These are phyloP conservation scores for Anhinga rufa DNA, from an alignment of 2,113 vertebrate genomes.

Conservation along the genomic window DNA sequence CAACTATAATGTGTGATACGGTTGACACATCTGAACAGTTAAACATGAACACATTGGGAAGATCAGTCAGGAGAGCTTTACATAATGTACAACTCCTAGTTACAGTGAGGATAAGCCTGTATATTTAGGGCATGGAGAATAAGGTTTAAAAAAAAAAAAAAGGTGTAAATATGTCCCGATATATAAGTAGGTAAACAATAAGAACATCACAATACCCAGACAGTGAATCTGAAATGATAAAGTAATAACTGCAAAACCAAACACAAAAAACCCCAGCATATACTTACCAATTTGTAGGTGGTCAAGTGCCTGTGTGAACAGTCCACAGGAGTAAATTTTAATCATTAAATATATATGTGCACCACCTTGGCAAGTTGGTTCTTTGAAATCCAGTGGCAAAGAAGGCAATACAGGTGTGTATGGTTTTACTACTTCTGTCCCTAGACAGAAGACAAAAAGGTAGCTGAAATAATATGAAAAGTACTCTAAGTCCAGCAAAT, in stretches of 20 bases:
- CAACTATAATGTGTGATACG: not conserved
- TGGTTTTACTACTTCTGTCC: conserved; percentile 85
- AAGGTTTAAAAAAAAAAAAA: not conserved
- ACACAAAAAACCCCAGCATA: not conserved
- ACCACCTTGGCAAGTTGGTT: conserved; percentile 23
- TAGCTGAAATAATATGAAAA: not conserved
- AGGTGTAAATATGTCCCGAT: fast-evolving
- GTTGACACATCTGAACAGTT: not conserved
- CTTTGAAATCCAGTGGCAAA: conserved; percentile 68
- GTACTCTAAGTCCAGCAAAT: not conserved
- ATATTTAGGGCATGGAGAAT: not conserved
- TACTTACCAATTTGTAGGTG: conserved; percentile 80
- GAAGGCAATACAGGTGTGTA: conserved; percentile 85
- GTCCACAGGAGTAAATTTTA: conserved; percentile 88
- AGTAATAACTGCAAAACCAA: not conserved
- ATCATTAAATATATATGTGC: conserved; percentile 87
- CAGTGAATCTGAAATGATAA: not conserved
- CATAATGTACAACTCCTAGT: not conserved
- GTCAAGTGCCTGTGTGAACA: conserved; percentile 83
- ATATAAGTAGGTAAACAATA: not conserved
- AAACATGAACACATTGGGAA: not conserved
- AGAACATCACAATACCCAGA: not conserved
- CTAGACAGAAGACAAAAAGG: conserved; percentile 63
- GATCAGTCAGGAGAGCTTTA: not conserved
- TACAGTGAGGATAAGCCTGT: not conserved